These are phyloP conservation scores for Xenentodon cancila DNA, from an alignment of 2,797 vertebrate genomes.

Conservation along the genomic window DNA sequence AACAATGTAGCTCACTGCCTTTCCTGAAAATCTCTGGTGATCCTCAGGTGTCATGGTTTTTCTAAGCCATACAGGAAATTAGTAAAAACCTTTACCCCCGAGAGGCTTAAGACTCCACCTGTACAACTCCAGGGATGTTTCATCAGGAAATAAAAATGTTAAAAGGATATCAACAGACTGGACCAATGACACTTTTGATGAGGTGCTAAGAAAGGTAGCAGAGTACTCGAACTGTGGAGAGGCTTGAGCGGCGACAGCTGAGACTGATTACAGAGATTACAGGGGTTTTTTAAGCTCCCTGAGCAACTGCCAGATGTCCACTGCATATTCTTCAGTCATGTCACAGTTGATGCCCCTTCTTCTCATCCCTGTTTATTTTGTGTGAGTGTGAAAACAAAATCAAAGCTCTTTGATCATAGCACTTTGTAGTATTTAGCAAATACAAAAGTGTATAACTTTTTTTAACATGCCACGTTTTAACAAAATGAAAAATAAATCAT, in stretches of 20 bases:
- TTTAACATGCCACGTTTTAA: too few species aligned
- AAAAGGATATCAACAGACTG: conserved; percentile 28
- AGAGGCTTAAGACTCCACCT: conserved; percentile 9
- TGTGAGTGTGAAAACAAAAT: too few species aligned
- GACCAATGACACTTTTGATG: conserved; percentile 47
- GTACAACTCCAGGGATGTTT: conserved; percentile 21
- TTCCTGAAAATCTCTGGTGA: conserved; percentile 24
- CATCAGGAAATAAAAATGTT: conserved; percentile 5
- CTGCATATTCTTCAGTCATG: too few species aligned
- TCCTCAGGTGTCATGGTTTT: conserved; percentile 19
- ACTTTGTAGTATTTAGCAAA: too few species aligned
- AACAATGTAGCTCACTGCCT: conserved; percentile 11
- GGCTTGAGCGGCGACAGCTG: conserved; percentile 36
- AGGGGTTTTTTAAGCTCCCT: too few species aligned
- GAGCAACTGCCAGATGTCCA: too few species aligned
- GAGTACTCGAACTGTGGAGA: conserved; percentile 33
- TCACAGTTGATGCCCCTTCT: too few species aligned
- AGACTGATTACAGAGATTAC: conserved; percentile 17
- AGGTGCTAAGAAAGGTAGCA: conserved; percentile 36
- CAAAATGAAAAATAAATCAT: too few species aligned
- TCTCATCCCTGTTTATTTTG: too few species aligned
- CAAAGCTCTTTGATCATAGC: too few species aligned
- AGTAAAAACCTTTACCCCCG: conserved; percentile 39
- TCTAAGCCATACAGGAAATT: conserved; percentile 47
- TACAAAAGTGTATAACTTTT: too few species aligned